Conservation (phyloP, 2,797 vertebrate species). For the Okamejei kenojei region DNA sequence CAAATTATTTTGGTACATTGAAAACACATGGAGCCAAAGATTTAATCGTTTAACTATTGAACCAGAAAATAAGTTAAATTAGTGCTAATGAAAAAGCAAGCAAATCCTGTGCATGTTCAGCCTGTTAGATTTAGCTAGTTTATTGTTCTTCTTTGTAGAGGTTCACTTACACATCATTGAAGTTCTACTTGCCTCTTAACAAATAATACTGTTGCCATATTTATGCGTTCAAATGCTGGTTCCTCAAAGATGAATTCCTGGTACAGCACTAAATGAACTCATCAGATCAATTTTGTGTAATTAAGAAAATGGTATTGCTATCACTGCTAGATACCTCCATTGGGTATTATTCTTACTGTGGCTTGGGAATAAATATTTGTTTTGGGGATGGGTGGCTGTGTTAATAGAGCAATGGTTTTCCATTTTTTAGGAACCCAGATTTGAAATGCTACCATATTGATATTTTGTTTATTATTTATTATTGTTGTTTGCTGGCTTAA, state of each 20-base stretch:
- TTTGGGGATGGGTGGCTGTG: neutral
- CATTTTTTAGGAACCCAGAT: neutral
- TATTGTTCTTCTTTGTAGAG: neutral
- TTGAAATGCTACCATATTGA: neutral
- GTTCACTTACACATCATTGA: constrained; percentile 2
- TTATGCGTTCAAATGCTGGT: neutral
- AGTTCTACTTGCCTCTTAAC: neutral
- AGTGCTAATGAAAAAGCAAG: constrained; percentile 24
- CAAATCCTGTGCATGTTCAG: neutral
- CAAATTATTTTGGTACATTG: constrained; percentile 39
- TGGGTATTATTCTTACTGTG: too few relatives aligned
- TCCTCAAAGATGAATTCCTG: neutral
- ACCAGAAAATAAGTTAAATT: constrained; percentile 37
- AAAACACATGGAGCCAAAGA: constrained; percentile 35
- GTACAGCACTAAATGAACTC: neutral
- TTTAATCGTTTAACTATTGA: constrained; percentile 34
- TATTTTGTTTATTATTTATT: neutral
- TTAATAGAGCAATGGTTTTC: neutral
- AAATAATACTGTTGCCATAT: neutral
- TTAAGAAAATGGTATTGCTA: neutral
- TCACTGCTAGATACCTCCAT: neutral
- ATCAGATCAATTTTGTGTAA: neutral
- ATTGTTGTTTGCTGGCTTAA: neutral
- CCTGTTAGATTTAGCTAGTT: neutral
- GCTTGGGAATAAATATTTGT: neutral